Evolutionary conservation across 2,888 invertebrate species (phyloP).

Genomic region (Myopa tessellatipennis): DNA sequence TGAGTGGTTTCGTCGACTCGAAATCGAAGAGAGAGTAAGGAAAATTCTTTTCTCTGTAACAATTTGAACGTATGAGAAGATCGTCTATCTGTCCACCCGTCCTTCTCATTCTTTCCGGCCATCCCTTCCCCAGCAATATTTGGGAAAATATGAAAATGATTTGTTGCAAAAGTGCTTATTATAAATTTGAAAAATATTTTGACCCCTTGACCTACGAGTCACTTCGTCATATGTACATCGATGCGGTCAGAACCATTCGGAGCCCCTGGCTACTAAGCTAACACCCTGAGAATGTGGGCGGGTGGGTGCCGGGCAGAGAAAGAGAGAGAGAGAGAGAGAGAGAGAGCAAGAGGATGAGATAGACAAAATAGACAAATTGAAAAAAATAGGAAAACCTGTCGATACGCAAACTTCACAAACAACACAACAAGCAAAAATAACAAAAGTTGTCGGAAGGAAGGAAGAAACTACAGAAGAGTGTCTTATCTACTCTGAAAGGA

Average conservation of each 20-base stretch:
- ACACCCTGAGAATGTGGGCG: no score
- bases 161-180: constrained; percentile 34
- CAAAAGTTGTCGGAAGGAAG: constrained; percentile 3
- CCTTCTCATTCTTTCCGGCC: background rate
- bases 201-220: constrained; percentile 40
- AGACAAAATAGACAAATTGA: background rate
- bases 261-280: background rate
- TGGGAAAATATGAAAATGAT: background rate
- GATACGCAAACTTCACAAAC: constrained; percentile 23
- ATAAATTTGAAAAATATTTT: constrained; percentile 24
- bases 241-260: background rate
- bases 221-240: background rate
- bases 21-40: background rate
- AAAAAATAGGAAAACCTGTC: constrained; percentile 6
- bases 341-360: background rate
- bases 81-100: background rate
- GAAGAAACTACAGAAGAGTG: background rate
- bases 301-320: no score
- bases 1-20: no score
- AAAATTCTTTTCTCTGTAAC: background rate
- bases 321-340: background rate
- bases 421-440: no score
- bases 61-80: no score
- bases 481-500: no score
- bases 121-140: no score